A percentile compares a stretch with the other conserved stretches of the same genome.
These are phyloP conservation scores for Temnothorax curvispinosus DNA, from an alignment of 1,140 invertebrate species.

Conservation along the genomic window DNA sequence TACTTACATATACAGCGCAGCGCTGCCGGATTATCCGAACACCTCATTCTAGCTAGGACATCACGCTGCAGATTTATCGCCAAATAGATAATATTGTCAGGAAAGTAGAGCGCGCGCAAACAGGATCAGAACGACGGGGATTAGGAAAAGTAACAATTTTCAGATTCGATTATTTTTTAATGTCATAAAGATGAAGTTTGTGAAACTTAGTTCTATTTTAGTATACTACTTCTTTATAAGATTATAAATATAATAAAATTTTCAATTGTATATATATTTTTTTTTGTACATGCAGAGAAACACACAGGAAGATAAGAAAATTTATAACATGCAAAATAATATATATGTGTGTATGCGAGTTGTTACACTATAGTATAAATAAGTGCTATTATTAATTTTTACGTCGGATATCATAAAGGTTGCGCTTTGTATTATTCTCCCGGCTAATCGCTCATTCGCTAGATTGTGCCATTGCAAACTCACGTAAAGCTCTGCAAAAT, in stretches of 20 bases:
- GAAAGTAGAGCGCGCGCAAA: background rate
- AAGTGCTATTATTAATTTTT: background rate
- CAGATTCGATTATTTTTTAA: background rate
- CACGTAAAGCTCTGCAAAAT: conserved; percentile 34
- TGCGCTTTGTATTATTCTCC: background rate
- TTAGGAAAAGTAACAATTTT: background rate
- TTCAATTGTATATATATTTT: too few relatives aligned
- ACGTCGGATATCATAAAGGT: background rate
- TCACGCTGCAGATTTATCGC: conserved; percentile 43
- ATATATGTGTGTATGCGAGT: background rate
- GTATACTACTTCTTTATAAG: background rate
- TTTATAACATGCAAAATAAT: background rate
- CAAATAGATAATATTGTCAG: conserved; percentile 33
- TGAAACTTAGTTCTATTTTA: background rate
- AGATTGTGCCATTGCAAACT: conserved; percentile 32
- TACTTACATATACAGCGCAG: background rate
- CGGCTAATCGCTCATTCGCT: background rate
- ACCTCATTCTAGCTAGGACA: conserved; percentile 31
- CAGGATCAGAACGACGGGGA: background rate
- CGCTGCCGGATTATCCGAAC: conserved; percentile 34
- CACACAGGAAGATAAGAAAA: background rate
- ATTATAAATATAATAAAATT: too few relatives aligned
- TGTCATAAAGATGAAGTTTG: background rate
- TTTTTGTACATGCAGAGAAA: too few relatives aligned
- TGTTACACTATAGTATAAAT: background rate